Percentiles rank a stretch among this genome's conserved stretches.
phyloP scores from a whole-genome alignment of 1,140 invertebrate species.

The Drosophila sp. region DNA sequence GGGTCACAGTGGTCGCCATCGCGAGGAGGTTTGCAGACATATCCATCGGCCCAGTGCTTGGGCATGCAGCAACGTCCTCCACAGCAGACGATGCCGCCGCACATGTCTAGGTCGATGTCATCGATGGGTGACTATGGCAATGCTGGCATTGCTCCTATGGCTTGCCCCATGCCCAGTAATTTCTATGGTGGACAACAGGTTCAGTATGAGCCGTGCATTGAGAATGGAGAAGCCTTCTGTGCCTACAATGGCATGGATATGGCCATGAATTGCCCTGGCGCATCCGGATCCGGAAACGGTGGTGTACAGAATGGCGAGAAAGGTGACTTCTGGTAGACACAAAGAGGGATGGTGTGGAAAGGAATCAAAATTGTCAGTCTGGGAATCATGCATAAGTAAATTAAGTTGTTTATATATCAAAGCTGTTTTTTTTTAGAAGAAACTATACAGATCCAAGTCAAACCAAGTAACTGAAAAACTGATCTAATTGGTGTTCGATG shows the following conservation, averaged over 20 bases:
- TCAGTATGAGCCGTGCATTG: slow-evolving; percentile 14
- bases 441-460: too few relatives aligned
- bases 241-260: slow-evolving; percentile 10
- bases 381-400: too few relatives aligned
- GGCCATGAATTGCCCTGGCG: not conserved
- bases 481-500: too few relatives aligned
- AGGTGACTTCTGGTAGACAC: not conserved
- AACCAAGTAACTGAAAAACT: too few relatives aligned
- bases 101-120: slow-evolving; percentile 2
- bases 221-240: slow-evolving; percentile 11
- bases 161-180: slow-evolving; percentile 12
- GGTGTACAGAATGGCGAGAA: not conserved
- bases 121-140: slow-evolving; percentile 7
- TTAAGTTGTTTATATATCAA: too few relatives aligned
- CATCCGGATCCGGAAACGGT: not conserved
- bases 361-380: too few relatives aligned
- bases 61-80: not conserved
- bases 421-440: too few relatives aligned
- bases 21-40: not conserved
- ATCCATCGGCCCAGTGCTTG: not conserved
- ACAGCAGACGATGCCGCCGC: not conserved
- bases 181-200: slow-evolving; percentile 1
- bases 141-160: not conserved
- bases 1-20: not conserved
- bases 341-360: not conserved